phyloP scores from a whole-genome alignment of 2,113 vertebrate genomes.

The Perca schrenkii region DNA sequence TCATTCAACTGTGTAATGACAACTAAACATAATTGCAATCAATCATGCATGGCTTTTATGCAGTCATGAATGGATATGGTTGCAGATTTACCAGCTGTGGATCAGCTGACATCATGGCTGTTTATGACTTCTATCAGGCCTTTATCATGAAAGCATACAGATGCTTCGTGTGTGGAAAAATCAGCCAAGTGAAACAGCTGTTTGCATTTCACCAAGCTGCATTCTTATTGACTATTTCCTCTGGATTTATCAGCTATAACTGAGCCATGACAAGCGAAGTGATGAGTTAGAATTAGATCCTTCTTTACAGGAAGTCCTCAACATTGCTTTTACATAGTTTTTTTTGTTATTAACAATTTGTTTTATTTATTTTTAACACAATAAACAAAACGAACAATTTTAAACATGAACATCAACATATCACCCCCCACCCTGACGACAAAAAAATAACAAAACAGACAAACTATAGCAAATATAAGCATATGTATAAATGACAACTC shows the following conservation, averaged over 20 bases:
- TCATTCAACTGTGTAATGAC: conserved; percentile 58
- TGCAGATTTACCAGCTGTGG: conserved; percentile 55
- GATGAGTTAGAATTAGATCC: conserved; percentile 48
- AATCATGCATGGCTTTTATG: conserved; percentile 41
- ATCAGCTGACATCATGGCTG: conserved; percentile 60
- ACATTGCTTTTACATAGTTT: too few relatives aligned
- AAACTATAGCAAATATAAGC: too few relatives aligned
- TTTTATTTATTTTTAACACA: too few relatives aligned
- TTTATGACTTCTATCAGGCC: conserved; percentile 48
- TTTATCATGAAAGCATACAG: conserved; percentile 39
- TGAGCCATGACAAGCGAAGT: conserved; percentile 38
- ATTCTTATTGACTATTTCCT: conserved; percentile 57
- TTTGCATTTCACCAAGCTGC: conserved; percentile 33
- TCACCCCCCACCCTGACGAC: too few relatives aligned
- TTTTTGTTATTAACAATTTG: too few relatives aligned
- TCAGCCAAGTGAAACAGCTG: conserved; percentile 26
- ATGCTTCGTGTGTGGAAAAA: conserved; percentile 13
- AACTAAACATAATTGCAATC: conserved; percentile 62
- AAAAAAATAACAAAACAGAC: too few relatives aligned
- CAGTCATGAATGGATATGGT: conserved; percentile 39
- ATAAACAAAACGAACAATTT: too few relatives aligned
- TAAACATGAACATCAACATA: too few relatives aligned
- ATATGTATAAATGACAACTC: too few relatives aligned
- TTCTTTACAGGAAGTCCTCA: background rate
- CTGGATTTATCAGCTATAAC: conserved; percentile 51